Percentiles rank a stretch among this genome's conserved stretches.
Evolutionary conservation across 2,113 vertebrate species (phyloP).

Genomic region (Anoura caudifer): DNA sequence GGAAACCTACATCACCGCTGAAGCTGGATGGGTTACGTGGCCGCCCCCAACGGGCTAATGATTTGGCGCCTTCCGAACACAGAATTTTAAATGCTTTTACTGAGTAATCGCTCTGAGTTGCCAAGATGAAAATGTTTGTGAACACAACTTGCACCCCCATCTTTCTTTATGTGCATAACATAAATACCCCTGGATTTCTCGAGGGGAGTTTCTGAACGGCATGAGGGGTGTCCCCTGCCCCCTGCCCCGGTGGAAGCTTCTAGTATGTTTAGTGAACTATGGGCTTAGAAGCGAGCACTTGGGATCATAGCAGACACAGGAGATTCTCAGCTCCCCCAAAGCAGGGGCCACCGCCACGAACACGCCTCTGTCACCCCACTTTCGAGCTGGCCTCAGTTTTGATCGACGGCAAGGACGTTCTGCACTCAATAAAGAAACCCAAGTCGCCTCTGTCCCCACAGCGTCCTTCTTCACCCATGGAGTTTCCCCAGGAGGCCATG

Average conservation of each 20-base stretch:
- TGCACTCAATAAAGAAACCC: neutral
- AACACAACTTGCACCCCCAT: neutral
- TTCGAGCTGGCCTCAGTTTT: accelerated
- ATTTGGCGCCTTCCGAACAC: neutral
- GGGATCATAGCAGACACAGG: neutral
- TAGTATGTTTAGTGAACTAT: neutral
- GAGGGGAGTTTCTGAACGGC: neutral
- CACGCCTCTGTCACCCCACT: neutral
- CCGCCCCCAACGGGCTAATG: neutral
- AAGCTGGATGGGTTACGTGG: neutral
- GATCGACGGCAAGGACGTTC: neutral
- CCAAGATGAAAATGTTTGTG: neutral
- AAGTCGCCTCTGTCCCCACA: neutral
- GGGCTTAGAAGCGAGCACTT: neutral
- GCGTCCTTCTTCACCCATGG: neutral
- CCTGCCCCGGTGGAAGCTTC: neutral
- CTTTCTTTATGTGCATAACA: neutral
- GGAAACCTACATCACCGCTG: neutral
- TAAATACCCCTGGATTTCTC: neutral
- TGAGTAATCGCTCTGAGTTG: neutral
- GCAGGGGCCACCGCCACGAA: neutral
- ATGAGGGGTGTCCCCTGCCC: neutral
- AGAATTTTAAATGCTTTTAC: neutral
- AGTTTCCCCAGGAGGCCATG: neutral
- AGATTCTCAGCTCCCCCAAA: neutral